Percentiles rank a stretch among this genome's conserved stretches.
phyloP scores from a whole-genome alignment of 1,140 invertebrate species.

The Tetramorium parvispinum region DNA sequence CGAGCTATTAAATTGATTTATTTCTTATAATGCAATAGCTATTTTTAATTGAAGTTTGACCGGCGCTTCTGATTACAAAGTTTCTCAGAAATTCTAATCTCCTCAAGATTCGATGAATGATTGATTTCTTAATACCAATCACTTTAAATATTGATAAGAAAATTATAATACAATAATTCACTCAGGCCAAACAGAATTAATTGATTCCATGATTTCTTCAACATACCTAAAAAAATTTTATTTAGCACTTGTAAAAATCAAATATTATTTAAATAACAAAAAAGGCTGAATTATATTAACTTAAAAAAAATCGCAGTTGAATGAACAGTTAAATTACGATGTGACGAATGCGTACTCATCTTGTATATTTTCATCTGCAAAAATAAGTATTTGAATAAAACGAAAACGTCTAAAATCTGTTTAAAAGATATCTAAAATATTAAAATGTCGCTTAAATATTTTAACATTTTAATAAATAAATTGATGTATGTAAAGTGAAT shows the following conservation, averaged over 20 bases:
- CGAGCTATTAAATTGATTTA: background rate
- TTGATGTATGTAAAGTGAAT: background rate
- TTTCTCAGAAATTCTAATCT: background rate
- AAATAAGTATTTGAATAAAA: background rate
- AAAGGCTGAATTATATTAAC: background rate
- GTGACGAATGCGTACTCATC: background rate
- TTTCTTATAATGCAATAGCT: background rate
- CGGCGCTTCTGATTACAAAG: background rate
- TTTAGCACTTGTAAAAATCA: background rate
- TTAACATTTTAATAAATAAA: background rate
- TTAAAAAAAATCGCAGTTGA: background rate
- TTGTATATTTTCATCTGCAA: background rate
- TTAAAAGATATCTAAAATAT: background rate
- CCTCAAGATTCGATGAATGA: background rate
- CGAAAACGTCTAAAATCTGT: background rate
- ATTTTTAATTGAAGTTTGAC: constrained; percentile 12
- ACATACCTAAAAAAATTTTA: background rate
- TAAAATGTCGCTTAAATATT: background rate
- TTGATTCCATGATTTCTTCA: background rate
- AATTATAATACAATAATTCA: background rate
- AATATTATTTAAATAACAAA: constrained; percentile 1
- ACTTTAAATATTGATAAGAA: background rate
- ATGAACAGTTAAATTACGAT: background rate
- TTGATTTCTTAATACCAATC: background rate
- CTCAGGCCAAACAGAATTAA: background rate